Evolutionary conservation across 2,113 vertebrate genomes (phyloP).

Genomic region (Sminthopsis crassicaudata): DNA sequence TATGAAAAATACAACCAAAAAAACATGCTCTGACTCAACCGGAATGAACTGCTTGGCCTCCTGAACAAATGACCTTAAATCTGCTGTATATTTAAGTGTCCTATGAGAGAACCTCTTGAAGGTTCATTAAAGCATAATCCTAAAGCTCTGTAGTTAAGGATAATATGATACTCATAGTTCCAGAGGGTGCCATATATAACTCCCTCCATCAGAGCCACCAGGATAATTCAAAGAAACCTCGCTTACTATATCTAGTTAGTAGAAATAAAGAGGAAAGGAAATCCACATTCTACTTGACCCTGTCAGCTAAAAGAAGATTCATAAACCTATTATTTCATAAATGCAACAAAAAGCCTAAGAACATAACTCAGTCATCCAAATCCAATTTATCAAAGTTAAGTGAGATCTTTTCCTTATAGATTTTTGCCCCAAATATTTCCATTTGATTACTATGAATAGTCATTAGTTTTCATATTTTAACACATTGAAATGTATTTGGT

Average conservation of each 20-base stretch:
- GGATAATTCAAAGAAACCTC: slow-evolving; percentile 69
- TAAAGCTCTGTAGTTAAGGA: slow-evolving; percentile 69
- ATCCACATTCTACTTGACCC: slow-evolving; percentile 54
- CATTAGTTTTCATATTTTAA: slow-evolving; percentile 74
- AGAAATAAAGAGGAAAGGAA: slow-evolving; percentile 63
- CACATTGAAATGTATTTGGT: slow-evolving; percentile 69
- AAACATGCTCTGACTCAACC: neutral
- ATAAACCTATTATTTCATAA: slow-evolving; percentile 63
- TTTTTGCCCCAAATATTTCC: slow-evolving; percentile 68
- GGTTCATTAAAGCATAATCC: slow-evolving; percentile 73
- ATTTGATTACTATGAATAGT: slow-evolving; percentile 69
- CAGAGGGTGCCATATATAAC: slow-evolving; percentile 42
- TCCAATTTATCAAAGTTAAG: slow-evolving; percentile 69
- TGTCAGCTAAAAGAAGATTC: slow-evolving; percentile 62
- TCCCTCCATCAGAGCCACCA: slow-evolving; percentile 49
- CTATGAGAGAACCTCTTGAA: slow-evolving; percentile 62
- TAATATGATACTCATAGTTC: slow-evolving; percentile 72
- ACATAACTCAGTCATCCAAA: slow-evolving; percentile 59
- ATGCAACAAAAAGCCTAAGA: slow-evolving; percentile 53
- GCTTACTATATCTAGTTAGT: slow-evolving; percentile 36
- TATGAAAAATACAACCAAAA: slow-evolving; percentile 52
- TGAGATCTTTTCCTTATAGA: slow-evolving; percentile 70
- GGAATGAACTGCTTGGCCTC: slow-evolving; percentile 58
- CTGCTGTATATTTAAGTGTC: slow-evolving; percentile 66
- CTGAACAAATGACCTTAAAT: slow-evolving; percentile 47